Base-by-base conservation (phyloP, 2,113 vertebrate genomes). In the Bombycilla garrulus region DNA sequence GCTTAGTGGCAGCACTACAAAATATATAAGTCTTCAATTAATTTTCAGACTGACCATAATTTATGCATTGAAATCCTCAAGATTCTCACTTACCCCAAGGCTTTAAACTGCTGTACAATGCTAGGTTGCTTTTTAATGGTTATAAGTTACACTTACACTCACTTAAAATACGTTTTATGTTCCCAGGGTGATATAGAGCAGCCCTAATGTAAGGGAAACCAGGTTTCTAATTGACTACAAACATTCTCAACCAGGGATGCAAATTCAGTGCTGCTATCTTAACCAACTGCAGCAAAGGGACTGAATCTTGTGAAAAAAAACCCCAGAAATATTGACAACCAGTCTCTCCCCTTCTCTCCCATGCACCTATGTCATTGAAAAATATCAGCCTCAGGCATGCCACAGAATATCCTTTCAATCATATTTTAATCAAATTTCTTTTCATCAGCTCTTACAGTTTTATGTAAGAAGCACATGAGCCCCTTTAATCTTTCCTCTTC, bases 81-180 rank as follows among this genome's bases (percentile, higher is more conserved):
- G 71, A 83, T 86, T 83, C 48, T 83, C 72, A 78, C 15, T 88
- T 81, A 62, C 31, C 40, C 57, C 23, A 45, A 79, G 82, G 85
- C 81, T 93, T 92, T 81, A 73, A 95, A 92, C 23, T 56, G 38
- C 71, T 83, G 8, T 66, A 80, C 77, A 70, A 77, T 44, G 58
- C 78, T 90, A 86, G 86, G 56, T 26, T 86, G 60, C 44, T 90
- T 86, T 83, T 86, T 93, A 94, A 92, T 62, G 72, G 47, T 69
- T 93, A 5, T 60, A 78, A 48, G 64, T 74, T 86, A 92, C 50
- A 85, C 26, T 91, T 91, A 51, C 45, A 51, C 22, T 80, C 70
- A 86, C 42, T 94, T 94, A 82, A 95, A 88, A 90, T 53, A 58
- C n/a, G 47, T 90, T 66, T 96, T 83, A 36, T 95, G 74, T 74